Evolutionary conservation across 2,113 vertebrate species (phyloP).

Genomic region (Syrrhaptes paradoxus): DNA sequence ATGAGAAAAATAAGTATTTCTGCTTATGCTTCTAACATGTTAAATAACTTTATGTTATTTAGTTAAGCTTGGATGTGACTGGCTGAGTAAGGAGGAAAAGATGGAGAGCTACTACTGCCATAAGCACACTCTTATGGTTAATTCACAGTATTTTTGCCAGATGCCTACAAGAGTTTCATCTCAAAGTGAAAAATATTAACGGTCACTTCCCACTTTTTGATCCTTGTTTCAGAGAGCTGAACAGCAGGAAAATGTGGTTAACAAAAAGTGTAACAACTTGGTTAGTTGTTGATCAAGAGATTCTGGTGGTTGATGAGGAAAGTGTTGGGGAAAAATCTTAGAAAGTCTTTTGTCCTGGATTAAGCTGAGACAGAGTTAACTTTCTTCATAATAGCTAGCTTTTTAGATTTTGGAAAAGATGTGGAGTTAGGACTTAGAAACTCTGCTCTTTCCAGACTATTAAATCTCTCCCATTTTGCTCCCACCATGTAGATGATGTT

Average conservation of each 20-base stretch:
- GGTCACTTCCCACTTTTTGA: not conserved
- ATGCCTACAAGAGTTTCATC: not conserved
- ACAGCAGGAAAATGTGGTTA: not conserved
- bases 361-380: too few species aligned
- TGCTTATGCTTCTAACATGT: not conserved
- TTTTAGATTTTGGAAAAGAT: not conserved
- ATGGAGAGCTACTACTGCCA: not conserved
- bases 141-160: not conserved
- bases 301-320: not conserved
- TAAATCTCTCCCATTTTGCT: not conserved
- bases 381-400: too few species aligned
- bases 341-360: not conserved
- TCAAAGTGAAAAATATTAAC: not conserved
- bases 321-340: not conserved
- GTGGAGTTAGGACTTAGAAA: not conserved
- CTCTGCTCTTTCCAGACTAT: not conserved
- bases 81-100: not conserved
- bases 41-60: constrained; percentile 19
- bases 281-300: not conserved
- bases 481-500: not conserved
- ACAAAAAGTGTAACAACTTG: not conserved
- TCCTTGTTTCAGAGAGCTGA: not conserved
- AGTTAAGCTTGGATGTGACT: not conserved
- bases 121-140: not conserved
- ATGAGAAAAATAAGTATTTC: constrained; percentile 39